Percentiles rank a stretch among this genome's conserved stretches.
Conservation (phyloP, 2,797 vertebrate species). For the Peromyscus eremicus region DNA sequence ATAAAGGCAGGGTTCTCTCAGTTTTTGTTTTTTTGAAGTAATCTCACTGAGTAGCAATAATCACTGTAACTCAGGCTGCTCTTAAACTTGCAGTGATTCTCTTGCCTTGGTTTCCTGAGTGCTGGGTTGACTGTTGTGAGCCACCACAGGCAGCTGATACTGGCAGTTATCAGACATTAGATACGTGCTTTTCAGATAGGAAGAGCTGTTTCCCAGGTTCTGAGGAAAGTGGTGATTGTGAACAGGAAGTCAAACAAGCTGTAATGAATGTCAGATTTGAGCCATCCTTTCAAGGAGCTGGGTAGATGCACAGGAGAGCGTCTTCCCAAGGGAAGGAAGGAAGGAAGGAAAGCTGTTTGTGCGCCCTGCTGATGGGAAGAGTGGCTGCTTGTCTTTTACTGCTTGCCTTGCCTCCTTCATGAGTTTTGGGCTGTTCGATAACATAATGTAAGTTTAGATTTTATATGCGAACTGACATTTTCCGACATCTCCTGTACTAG, state of each 20-base stretch:
- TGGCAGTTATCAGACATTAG: constrained; percentile 40
- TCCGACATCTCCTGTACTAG: background rate
- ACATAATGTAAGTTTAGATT: background rate
- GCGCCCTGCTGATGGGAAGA: background rate
- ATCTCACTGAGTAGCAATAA: background rate
- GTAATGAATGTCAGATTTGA: constrained; percentile 20
- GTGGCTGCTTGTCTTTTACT: background rate
- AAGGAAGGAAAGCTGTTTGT: constrained; percentile 25
- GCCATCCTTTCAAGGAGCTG: constrained; percentile 37
- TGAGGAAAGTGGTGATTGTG: background rate
- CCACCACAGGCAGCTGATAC: background rate
- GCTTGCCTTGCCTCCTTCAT: background rate
- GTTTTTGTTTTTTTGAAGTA: background rate
- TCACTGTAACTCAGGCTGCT: background rate
- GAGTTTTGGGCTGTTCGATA: background rate
- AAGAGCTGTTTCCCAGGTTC: background rate
- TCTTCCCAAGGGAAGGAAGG: background rate
- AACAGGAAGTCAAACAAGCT: background rate
- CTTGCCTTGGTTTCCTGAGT: background rate
- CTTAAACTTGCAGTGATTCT: background rate
- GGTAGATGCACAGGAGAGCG: background rate
- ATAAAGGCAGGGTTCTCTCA: background rate
- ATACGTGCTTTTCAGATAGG: constrained; percentile 23
- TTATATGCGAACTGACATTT: background rate
- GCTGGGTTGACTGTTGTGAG: background rate